Conservation (phyloP, 2,797 vertebrate genomes). For the Myiothlypis chrysogaster region DNA sequence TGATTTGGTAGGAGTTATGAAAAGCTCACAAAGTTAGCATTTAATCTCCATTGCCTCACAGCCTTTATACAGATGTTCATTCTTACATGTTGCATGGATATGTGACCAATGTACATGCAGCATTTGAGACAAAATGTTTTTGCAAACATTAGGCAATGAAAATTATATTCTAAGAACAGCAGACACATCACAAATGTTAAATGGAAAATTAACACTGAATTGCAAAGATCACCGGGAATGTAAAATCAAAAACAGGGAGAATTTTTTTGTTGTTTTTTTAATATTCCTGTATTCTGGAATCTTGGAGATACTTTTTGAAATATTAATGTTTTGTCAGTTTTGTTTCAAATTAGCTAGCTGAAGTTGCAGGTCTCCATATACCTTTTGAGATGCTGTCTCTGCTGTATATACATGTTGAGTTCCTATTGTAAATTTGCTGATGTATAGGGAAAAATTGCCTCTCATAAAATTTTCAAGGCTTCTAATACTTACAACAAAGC, state of each 20-base stretch:
- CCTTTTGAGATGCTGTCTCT: background rate
- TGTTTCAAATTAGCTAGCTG: background rate
- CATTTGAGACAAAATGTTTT: background rate
- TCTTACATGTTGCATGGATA: background rate
- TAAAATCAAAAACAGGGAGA: background rate
- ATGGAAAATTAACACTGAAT: background rate
- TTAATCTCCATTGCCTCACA: slow-evolving; percentile 34
- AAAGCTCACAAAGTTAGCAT: slow-evolving; percentile 29
- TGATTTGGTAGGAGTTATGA: slow-evolving; percentile 33
- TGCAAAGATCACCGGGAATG: background rate
- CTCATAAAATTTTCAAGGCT: background rate
- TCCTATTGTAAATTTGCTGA: background rate
- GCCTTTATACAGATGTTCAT: background rate
- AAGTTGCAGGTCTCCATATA: background rate
- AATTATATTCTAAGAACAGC: background rate
- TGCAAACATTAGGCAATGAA: background rate
- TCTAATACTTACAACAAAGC: background rate
- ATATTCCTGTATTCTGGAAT: background rate
- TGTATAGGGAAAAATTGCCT: background rate
- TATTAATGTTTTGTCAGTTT: background rate
- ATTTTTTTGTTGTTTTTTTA: background rate
- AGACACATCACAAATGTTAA: background rate
- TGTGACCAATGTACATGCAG: background rate
- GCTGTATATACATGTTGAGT: background rate
- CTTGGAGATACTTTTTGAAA: background rate